Percentiles rank a stretch among this genome's conserved stretches.
Conservation (phyloP, 2,113 vertebrate species). For the Calonectris borealis region DNA sequence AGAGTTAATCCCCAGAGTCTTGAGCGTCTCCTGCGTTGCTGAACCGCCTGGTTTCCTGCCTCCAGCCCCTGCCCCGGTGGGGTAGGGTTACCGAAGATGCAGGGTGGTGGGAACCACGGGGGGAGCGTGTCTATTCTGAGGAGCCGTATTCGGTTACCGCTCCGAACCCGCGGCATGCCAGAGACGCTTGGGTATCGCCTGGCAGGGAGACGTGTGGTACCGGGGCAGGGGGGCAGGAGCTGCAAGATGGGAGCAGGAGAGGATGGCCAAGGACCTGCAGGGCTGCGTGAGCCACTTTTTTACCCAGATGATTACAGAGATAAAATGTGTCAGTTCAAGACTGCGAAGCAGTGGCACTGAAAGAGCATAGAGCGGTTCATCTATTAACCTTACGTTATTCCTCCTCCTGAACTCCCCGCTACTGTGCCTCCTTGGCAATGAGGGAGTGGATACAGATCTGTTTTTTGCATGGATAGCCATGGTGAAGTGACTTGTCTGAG, state of each 20-base stretch:
- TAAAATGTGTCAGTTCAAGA: neutral
- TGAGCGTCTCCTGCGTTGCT: constrained; percentile 38
- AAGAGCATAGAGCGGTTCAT: neutral
- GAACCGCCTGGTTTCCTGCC: neutral
- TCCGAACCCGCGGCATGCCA: neutral
- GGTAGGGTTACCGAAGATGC: constrained; percentile 53
- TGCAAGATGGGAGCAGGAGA: neutral
- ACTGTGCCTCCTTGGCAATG: neutral
- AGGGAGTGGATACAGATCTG: neutral
- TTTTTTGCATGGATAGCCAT: neutral
- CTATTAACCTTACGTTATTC: neutral
- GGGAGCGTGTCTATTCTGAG: constrained; percentile 54
- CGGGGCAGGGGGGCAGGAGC: neutral
- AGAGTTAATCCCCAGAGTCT: constrained; percentile 46
- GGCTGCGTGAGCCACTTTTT: neutral
- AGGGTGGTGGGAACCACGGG: neutral
- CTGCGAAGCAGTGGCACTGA: neutral
- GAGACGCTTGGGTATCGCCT: neutral
- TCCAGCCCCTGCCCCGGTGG: neutral
- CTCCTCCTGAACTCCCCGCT: neutral
- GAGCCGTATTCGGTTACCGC: constrained; percentile 33
- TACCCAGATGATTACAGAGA: neutral
- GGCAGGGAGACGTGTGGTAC: neutral
- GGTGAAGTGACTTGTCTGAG: neutral
- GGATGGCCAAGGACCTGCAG: neutral